phyloP scores from a whole-genome alignment of 2,113 vertebrate species.

The Nycticebus coucang region DNA sequence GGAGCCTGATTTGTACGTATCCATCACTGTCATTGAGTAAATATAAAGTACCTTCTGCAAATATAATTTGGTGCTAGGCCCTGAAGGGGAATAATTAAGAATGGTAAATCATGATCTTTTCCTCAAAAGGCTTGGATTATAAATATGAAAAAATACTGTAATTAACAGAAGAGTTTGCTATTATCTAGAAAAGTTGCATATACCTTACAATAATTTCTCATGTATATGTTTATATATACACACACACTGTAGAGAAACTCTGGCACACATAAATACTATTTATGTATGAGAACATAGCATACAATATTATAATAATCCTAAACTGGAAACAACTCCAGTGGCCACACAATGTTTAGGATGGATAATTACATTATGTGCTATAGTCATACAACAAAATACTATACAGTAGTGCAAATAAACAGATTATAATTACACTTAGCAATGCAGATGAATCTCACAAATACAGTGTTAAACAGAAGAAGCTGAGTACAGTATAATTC shows the following conservation, averaged over 20 bases:
- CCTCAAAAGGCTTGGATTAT: background rate
- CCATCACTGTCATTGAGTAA: background rate
- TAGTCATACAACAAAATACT: background rate
- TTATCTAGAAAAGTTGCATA: conserved; percentile 11
- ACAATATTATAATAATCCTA: background rate
- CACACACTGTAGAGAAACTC: background rate
- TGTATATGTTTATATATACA: no score
- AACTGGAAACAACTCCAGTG: background rate
- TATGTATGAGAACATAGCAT: background rate
- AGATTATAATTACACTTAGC: no score
- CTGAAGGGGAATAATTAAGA: background rate
- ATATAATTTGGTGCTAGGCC: background rate
- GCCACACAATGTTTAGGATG: background rate
- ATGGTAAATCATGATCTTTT: background rate
- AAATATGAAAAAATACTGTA: conserved; percentile 13
- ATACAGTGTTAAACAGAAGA: background rate
- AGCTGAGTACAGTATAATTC: background rate
- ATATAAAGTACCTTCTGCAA: background rate
- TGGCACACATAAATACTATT: background rate
- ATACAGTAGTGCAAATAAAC: background rate
- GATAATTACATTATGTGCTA: background rate
- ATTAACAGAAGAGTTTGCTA: background rate
- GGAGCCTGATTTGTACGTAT: background rate
- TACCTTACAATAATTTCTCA: background rate
- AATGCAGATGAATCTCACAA: background rate